Conservation (phyloP, 2,797 vertebrate genomes). For the Vireo griseus region DNA sequence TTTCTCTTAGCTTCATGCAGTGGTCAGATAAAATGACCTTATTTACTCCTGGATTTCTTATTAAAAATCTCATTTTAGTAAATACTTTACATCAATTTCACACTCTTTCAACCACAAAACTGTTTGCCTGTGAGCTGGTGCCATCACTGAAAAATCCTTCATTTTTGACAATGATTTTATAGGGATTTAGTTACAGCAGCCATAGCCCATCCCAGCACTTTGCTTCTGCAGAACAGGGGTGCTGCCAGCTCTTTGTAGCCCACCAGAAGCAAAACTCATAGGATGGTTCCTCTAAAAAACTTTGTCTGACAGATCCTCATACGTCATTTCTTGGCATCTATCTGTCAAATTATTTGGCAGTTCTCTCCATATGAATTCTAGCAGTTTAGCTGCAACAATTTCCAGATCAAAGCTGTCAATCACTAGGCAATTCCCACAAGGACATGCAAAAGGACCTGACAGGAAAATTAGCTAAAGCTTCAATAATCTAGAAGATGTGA, state of each 20-base stretch:
- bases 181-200: neutral
- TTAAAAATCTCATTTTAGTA: neutral
- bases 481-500: neutral
- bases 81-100: neutral
- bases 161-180: neutral
- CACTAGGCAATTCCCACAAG: conserved; percentile 49
- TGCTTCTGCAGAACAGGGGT: neutral
- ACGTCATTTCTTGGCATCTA: conserved; percentile 39
- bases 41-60: neutral
- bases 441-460: conserved; percentile 43
- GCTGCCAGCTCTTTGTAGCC: neutral
- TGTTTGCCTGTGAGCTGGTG: neutral
- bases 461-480: conserved; percentile 26
- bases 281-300: neutral
- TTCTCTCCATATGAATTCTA: conserved; percentile 17
- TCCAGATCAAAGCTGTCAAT: conserved; percentile 65
- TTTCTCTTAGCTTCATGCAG: neutral
- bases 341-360: conserved; percentile 62
- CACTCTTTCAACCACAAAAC: neutral
- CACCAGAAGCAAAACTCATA: neutral
- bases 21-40: neutral
- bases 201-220: neutral
- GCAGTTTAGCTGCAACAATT: conserved; percentile 53
- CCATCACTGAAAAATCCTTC: neutral
- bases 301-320: conserved; percentile 8